Conservation (phyloP, 2,888 invertebrate genomes). For the Sthenelais limicola region DNA sequence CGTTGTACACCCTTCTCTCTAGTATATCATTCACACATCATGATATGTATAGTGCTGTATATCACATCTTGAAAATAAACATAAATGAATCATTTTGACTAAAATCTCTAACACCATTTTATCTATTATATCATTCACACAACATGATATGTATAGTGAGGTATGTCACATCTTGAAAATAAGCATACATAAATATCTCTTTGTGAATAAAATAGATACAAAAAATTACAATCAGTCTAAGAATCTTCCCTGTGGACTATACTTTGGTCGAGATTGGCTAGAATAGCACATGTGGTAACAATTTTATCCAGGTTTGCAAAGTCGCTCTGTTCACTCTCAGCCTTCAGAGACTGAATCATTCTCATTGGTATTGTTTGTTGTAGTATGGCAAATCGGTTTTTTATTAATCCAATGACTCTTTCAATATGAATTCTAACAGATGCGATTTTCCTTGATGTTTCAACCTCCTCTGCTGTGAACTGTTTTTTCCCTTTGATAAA, state of each 20-base stretch:
- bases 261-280: neutral
- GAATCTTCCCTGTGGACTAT: constrained; percentile 4
- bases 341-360: constrained; percentile 37
- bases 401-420: constrained; percentile 51
- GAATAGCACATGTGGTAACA: neutral
- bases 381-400: constrained; percentile 50
- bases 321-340: neutral
- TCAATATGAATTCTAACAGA: constrained; percentile 52
- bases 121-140: no score
- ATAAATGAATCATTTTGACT: no score
- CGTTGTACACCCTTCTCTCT: no score
- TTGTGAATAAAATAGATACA: no score
- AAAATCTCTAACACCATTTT: no score
- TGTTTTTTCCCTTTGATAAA: constrained; percentile 51
- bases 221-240: no score
- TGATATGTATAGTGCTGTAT: no score
- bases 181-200: no score
- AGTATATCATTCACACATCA: no score
- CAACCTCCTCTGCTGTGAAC: constrained; percentile 49
- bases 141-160: no score
- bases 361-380: constrained; percentile 47
- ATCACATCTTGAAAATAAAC: no score
- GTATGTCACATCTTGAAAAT: no score
- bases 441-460: constrained; percentile 48
- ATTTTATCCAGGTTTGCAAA: constrained; percentile 4